phyloP scores from a whole-genome alignment of 2,113 vertebrate genomes.

The Poeciliopsis turrubarensis region DNA sequence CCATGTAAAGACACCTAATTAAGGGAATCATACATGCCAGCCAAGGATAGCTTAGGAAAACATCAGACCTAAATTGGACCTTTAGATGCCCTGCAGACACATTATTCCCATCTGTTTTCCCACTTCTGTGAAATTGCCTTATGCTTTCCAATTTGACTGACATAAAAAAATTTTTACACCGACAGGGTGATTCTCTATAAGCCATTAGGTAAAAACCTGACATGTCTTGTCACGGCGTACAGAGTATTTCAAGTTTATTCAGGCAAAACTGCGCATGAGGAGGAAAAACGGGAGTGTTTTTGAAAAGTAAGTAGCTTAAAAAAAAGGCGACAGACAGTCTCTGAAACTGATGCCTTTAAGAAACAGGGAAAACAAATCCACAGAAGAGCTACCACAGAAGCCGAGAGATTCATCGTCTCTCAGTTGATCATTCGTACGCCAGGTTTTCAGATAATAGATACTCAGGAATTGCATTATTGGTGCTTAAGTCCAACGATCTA shows the following conservation, averaged over 20 bases:
- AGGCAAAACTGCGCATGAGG: not conserved
- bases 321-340: not conserved
- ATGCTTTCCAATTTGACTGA: not conserved
- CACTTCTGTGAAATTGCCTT: not conserved
- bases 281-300: not conserved
- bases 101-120: not conserved
- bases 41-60: not conserved
- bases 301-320: not conserved
- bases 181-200: not conserved
- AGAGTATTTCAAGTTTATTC: not conserved
- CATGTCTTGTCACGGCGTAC: not conserved
- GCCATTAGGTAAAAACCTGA: not conserved
- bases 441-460: not conserved
- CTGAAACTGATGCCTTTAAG: not conserved
- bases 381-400: not conserved
- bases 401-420: too few species aligned
- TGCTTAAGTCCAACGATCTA: not conserved
- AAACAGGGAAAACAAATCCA: not conserved
- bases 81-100: not conserved
- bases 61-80: not conserved
- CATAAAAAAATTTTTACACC: not conserved
- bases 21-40: not conserved
- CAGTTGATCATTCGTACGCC: not conserved
- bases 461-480: not conserved
- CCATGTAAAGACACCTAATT: not conserved